Base-by-base conservation (phyloP, 2,888 invertebrate genomes). In the Oegoconia quadripuncta region DNA sequence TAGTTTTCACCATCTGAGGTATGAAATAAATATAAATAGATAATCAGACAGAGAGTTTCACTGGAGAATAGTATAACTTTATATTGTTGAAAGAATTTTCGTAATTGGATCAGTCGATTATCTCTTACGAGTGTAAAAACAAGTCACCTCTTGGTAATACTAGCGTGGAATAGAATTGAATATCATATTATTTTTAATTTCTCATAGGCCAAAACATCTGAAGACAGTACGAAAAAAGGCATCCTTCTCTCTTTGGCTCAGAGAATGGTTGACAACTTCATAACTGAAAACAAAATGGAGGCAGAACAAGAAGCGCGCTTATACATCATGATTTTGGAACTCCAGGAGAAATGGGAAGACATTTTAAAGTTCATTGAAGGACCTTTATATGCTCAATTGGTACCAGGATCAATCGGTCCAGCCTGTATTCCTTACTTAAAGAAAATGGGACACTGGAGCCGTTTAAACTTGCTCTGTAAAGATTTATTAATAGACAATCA, bases 251-350 rank as follows among this genome's bases (percentile, higher is more conserved):
- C 95, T 2, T 86, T 99, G 43, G 98, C 98, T 4, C 97, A 97
- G 74, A 90, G 96, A 71, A 98, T 99, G 98, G 93, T 97, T 17
- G 91, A 93, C 55, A 98, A 97, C 73, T 92, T 96, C 66, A 93
- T 97, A 38, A 87, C 90, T 3, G 96, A 97, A 46, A 93, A 94
- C 52, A 96, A 95, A 84, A 89, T 97, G 63, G 96, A 97, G 69
- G 95, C 97, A 0, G 98, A 98, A 71, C 97, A 97, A 77, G 98
- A 99, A 75, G 93, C 97, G 0, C 92, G 95, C 41, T 89, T 98
- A 28, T 97, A 97, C 78, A 88, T 98, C 39, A 94, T 97, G 88
- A 94, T 98, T 44, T 55, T 88, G 13, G 80, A 96, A 59, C 82
- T 93, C 11, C 93, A 93, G 72, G 91, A 91, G 22, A 97, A 97